Percentiles rank a stretch among this genome's conserved stretches.
These are phyloP conservation scores for Aplysina aerophoba DNA, from an alignment of 37 sponge, comb jelly and placozoan genomes.

Conservation along the genomic window DNA sequence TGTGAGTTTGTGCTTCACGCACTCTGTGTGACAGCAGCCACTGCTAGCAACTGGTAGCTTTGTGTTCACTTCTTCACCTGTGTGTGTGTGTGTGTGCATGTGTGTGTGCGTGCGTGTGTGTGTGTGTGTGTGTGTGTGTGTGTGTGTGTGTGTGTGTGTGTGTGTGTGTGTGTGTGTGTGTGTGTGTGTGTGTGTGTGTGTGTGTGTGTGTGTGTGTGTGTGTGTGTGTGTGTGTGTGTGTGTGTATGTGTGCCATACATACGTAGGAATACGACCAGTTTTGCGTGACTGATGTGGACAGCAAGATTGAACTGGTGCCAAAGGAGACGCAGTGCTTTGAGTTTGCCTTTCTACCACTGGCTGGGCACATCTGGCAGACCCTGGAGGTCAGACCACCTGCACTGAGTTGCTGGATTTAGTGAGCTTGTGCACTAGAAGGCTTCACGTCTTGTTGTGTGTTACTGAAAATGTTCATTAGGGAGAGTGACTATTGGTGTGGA, in stretches of 20 bases:
- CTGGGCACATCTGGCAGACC: background rate
- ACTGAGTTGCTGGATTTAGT: background rate
- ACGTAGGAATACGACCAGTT: constrained; percentile 15
- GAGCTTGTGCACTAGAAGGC: too few relatives aligned
- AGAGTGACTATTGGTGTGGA: too few relatives aligned
- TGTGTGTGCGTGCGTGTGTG: background rate
- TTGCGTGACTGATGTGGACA: background rate
- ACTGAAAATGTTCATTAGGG: background rate
- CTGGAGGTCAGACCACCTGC: background rate
- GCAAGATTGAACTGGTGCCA: constrained; percentile 23
- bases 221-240: constrained; percentile 9
- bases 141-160: background rate
- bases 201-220: background rate
- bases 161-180: background rate
- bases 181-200: background rate
- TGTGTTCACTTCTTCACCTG: too few relatives aligned
- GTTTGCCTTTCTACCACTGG: constrained; percentile 5
- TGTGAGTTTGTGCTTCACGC: background rate
- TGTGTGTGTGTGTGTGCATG: too few relatives aligned
- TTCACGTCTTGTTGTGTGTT: background rate
- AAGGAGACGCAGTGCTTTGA: background rate
- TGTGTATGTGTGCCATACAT: background rate
- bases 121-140: background rate
- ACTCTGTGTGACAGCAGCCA: too few relatives aligned
- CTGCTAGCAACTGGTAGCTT: too few relatives aligned